A percentile compares a stretch with the other conserved stretches of the same genome.
phyloP scores from a whole-genome alignment of 2,888 invertebrate species.

The Morpho deidamia region DNA sequence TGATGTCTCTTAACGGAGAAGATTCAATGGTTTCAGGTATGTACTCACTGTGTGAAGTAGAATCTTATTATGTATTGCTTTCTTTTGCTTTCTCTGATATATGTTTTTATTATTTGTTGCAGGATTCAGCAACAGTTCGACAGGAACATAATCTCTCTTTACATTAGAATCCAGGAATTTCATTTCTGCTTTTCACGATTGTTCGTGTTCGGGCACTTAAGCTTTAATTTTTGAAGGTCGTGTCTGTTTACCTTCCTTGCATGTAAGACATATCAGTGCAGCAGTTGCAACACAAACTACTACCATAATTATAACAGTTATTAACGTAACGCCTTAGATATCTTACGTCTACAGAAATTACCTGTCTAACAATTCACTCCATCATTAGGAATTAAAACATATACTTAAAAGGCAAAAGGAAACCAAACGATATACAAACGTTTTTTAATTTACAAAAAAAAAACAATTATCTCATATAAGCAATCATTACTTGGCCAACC shows the following conservation, averaged over 20 bases:
- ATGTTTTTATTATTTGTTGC: no score
- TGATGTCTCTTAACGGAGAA: no score
- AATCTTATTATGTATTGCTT: not conserved
- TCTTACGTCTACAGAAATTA: not conserved
- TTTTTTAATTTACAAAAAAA: not conserved
- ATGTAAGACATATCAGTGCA: no score
- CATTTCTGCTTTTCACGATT: constrained; percentile 15
- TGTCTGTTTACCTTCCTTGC: no score
- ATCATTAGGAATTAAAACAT: not conserved
- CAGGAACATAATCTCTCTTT: constrained; percentile 11
- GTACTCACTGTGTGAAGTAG: no score
- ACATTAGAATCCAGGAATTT: constrained; percentile 13
- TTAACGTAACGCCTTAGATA: no score
- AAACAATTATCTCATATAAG: constrained; percentile 39
- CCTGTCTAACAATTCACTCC: not conserved
- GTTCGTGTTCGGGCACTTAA: not conserved
- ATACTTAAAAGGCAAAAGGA: no score
- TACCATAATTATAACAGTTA: no score
- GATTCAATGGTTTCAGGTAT: no score
- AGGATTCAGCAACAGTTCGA: no score
- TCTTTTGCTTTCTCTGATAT: not conserved
- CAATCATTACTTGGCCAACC: constrained; percentile 49
- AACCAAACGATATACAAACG: not conserved
- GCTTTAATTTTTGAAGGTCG: no score
- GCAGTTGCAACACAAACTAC: no score